Evolutionary conservation across 2,113 vertebrate species (phyloP), one percentile per base, ranked within the genome.

Genomic region (Colinus virginianus): DNA sequence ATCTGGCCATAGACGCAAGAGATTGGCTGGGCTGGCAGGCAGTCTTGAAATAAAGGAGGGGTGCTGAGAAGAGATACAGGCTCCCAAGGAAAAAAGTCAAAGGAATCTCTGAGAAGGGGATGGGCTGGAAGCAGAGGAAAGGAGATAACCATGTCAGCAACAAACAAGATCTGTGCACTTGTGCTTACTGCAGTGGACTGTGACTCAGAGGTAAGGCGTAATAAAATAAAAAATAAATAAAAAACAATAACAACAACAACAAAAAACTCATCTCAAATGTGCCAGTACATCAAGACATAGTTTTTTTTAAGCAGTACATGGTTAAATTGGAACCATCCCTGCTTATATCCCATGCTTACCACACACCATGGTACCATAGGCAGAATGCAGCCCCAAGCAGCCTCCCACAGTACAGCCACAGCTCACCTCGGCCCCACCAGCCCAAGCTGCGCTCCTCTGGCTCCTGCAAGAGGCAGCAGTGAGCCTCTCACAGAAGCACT

Each of bases 31-130:
- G 30, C 58, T 79, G 91, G 58, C 93, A 87, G 87, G 36, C 92
- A 94, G 76, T 61, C 28, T 68, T 40, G 48, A 94, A 74, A 89
- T 77, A 67, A 45, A 71, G 38, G 58, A 83, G 9, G 23, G 42
- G 15, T 21, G 21, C 36, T 76, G 63, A 83, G 71, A 72, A 72
- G 22, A 42, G 79, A 59, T 68, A 61, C 15, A 85, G 90, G n/a
- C 28, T 70, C 42, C 11, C 32, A 86, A 51, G 34, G 25, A 88
- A 90, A 90, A 78, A 48, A 79, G 72, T 89, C 85, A 94, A 8
- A 68, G 77, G 83, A 93, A 94, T 63, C 25, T 88, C 25, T 75
- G 83, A 90, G 72, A 43, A 74, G 86, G 26, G 22, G 53, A 93
- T 59, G 43, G 43, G 28, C 43, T 68, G 32, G 87, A 92, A 59